These are phyloP conservation scores for Entosphenus tridentatus DNA, from an alignment of 2,113 vertebrate species.

Conservation along the genomic window DNA sequence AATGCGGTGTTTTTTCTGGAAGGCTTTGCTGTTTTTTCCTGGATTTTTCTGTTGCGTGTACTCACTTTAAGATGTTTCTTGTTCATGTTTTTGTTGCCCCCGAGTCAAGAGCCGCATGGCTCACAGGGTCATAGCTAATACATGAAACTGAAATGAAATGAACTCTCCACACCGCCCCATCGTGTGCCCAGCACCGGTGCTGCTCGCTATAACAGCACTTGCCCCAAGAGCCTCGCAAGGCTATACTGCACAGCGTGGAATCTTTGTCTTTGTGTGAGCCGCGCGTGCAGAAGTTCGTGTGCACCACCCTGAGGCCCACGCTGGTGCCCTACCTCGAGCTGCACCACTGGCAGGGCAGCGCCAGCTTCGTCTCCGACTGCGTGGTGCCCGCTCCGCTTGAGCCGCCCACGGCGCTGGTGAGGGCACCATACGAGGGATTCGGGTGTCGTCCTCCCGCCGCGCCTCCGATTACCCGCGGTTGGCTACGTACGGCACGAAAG, in stretches of 20 bases:
- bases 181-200: not conserved
- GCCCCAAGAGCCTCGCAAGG: not conserved
- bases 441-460: no score
- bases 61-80: no score
- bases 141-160: not conserved
- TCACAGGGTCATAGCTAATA: no score
- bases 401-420: conserved; percentile 30
- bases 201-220: not conserved
- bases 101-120: no score
- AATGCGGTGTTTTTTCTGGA: no score
- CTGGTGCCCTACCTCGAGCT: conserved; percentile 27
- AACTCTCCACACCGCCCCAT: not conserved
- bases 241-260: not conserved
- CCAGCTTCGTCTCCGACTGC: conserved; percentile 44
- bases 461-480: no score
- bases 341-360: conserved; percentile 42
- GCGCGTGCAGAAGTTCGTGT: conserved; percentile 56
- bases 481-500: no score
- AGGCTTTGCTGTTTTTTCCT: no score
- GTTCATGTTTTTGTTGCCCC: no score
- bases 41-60: no score
- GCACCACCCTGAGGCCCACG: conserved; percentile 41
- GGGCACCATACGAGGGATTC: conserved; percentile 12
- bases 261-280: conserved; percentile 7
- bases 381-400: conserved; percentile 38